Conservation (phyloP, 1,140 invertebrate genomes). For the Maniola jurtina region DNA sequence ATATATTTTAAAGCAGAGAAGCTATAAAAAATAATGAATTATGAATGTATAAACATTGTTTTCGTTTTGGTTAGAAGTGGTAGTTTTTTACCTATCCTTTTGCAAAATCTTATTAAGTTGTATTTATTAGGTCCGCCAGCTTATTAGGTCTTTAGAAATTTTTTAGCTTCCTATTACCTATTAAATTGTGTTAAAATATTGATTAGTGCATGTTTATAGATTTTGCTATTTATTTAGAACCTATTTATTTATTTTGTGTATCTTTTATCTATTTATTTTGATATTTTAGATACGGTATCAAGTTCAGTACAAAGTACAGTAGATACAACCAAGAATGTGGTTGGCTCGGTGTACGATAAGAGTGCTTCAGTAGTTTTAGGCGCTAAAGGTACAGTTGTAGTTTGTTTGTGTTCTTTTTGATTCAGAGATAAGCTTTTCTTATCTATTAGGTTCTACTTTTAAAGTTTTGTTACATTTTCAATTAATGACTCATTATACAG, state of each 20-base stretch:
- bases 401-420: background rate
- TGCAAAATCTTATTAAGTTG: no score
- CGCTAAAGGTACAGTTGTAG: conserved; percentile 32
- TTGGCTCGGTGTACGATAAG: conserved; percentile 32
- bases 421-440: background rate
- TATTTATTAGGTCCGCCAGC: no score
- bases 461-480: no score
- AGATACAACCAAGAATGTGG: conserved; percentile 35
- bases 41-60: no score
- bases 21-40: no score
- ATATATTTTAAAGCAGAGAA: no score
- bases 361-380: conserved; percentile 32
- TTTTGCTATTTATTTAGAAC: background rate
- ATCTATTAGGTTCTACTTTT: background rate
- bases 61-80: no score
- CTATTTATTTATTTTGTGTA: background rate
- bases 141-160: no score
- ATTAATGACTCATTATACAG: no score
- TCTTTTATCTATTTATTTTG: background rate
- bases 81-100: no score
- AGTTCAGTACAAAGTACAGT: conserved; percentile 34
- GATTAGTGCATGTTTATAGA: background rate
- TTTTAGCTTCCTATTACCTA: no score
- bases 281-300: conserved; percentile 37
- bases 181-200: no score